Evolutionary conservation across 2,113 vertebrate genomes (phyloP).

Genomic region (Limanda limanda): DNA sequence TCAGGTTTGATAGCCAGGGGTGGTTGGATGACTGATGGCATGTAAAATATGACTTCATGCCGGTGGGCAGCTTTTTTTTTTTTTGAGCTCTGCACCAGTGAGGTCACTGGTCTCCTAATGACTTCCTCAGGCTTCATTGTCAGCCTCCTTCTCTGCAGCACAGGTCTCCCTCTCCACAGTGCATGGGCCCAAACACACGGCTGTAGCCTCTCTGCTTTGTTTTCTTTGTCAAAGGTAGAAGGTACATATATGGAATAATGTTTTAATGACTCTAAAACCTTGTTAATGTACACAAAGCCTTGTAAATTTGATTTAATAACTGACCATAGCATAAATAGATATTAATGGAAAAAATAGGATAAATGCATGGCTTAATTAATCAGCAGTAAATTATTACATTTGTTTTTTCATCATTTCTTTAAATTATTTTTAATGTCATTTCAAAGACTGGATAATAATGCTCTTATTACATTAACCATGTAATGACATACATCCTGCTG

Average conservation of each 20-base stretch:
- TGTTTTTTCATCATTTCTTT: not conserved
- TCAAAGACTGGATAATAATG: not conserved
- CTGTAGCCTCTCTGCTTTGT: constrained; percentile 47
- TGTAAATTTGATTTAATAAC: constrained; percentile 1
- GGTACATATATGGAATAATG: not conserved
- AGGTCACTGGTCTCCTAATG: constrained; percentile 78
- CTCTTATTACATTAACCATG: not conserved
- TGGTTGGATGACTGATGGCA: constrained; percentile 66
- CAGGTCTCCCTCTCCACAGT: constrained; percentile 1
- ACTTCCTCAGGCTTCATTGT: constrained; percentile 72
- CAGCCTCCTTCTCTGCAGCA: constrained; percentile 32
- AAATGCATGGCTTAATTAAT: not conserved
- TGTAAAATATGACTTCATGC: constrained; percentile 81
- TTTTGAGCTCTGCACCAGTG: constrained; percentile 70
- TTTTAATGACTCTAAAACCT: not conserved
- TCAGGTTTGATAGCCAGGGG: constrained; percentile 59
- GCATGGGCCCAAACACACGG: constrained; percentile 44
- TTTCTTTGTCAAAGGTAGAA: constrained; percentile 59
- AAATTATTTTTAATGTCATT: not conserved
- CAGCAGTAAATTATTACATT: not conserved
- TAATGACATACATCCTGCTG: not conserved
- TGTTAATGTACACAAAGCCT: too few species aligned
- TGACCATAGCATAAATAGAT: constrained; percentile 20
- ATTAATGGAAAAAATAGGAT: not conserved
- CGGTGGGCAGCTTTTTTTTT: constrained; percentile 70